These are phyloP conservation scores for Heliconius melpomene DNA, from an alignment of 1,140 invertebrate genomes.

Conservation along the genomic window DNA sequence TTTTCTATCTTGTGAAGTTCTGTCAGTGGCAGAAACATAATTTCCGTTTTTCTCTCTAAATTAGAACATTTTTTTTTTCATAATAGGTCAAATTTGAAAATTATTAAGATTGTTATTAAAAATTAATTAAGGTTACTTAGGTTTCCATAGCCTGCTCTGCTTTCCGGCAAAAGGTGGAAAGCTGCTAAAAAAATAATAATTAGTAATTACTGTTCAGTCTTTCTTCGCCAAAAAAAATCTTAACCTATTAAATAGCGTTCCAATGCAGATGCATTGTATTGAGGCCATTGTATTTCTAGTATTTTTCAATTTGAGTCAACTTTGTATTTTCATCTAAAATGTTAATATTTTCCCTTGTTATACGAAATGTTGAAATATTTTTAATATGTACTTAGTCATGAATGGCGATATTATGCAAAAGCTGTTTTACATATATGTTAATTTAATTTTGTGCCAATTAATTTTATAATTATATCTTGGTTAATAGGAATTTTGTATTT, in stretches of 20 bases:
- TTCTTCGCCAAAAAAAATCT: background rate
- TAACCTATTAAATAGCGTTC: conserved; percentile 7
- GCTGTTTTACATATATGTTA: too few relatives aligned
- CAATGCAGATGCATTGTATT: conserved; percentile 11
- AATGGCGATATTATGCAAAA: background rate
- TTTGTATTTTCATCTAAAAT: background rate
- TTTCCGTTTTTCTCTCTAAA: background rate
- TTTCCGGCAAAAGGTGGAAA: too few relatives aligned
- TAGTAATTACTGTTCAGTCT: background rate
- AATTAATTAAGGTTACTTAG: too few relatives aligned
- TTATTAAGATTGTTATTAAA: too few relatives aligned
- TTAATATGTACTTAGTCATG: background rate
- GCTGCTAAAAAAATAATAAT: background rate
- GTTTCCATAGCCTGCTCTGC: too few relatives aligned
- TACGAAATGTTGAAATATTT: conserved; percentile 4
- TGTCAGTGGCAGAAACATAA: background rate
- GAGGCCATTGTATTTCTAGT: conserved; percentile 5
- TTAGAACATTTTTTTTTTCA: too few relatives aligned
- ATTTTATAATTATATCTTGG: too few relatives aligned
- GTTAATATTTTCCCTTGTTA: background rate
- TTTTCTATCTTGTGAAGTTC: background rate
- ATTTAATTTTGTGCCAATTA: too few relatives aligned
- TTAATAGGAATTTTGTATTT: too few relatives aligned
- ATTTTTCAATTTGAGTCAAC: conserved; percentile 3
- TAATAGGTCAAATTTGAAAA: too few relatives aligned